phyloP scores from a whole-genome alignment of 2,113 vertebrate genomes.

The Heterocephalus glaber region DNA sequence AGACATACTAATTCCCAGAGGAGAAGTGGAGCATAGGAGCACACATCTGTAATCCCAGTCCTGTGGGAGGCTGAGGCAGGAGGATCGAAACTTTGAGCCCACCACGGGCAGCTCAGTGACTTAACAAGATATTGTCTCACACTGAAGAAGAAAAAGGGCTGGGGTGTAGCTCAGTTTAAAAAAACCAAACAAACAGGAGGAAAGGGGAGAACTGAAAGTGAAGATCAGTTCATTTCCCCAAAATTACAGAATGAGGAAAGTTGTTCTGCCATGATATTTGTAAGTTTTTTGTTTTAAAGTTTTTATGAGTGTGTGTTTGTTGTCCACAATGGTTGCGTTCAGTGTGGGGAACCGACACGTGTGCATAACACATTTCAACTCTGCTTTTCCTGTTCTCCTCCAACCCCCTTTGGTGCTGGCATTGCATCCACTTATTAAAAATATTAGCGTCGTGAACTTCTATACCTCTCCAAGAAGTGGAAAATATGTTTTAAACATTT shows the following conservation, averaged over 20 bases:
- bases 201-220: background rate
- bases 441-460: background rate
- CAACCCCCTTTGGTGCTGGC: background rate
- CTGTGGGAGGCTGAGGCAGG: background rate
- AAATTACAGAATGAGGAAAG: background rate
- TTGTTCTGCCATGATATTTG: background rate
- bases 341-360: background rate
- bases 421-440: background rate
- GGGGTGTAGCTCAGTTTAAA: background rate
- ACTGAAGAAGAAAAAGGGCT: background rate
- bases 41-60: background rate
- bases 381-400: background rate
- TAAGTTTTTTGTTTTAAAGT: background rate
- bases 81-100: background rate
- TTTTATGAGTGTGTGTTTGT: background rate
- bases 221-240: background rate
- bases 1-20: background rate
- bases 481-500: constrained; percentile 17
- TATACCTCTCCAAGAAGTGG: background rate
- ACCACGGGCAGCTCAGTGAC: background rate
- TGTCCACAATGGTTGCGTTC: background rate
- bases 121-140: background rate
- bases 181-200: background rate
- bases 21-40: background rate
- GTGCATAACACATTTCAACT: background rate